These are phyloP conservation scores for Microtus ochrogaster DNA, from an alignment of 2,113 vertebrate genomes.

Conservation along the genomic window DNA sequence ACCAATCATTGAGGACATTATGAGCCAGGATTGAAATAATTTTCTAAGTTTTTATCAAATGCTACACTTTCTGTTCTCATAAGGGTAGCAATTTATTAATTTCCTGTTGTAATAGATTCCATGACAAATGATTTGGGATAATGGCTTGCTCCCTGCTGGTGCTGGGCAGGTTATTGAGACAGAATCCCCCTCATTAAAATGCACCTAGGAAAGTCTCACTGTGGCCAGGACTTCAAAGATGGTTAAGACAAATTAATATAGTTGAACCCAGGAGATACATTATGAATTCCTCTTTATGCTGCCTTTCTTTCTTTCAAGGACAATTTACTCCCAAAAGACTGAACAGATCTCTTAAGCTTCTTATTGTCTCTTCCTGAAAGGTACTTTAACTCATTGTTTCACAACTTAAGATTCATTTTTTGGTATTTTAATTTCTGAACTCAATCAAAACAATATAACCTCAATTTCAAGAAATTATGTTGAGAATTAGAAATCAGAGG, in stretches of 20 bases:
- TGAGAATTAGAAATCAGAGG: constrained; percentile 40
- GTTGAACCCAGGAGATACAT: constrained; percentile 85
- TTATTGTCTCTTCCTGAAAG: constrained; percentile 68
- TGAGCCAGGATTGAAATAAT: background rate
- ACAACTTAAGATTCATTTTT: background rate
- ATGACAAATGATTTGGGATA: constrained; percentile 78
- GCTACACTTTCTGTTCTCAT: constrained; percentile 64
- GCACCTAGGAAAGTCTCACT: constrained; percentile 79
- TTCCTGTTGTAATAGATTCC: constrained; percentile 72
- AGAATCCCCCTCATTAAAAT: constrained; percentile 84
- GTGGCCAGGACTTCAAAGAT: constrained; percentile 82
- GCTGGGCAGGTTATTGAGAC: constrained; percentile 72
- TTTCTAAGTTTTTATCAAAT: constrained; percentile 60
- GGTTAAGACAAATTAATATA: constrained; percentile 88
- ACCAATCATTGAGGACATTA: constrained; percentile 50
- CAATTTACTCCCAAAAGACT: constrained; percentile 83
- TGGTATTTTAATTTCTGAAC: background rate
- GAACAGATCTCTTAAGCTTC: constrained; percentile 77
- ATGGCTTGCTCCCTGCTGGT: constrained; percentile 75
- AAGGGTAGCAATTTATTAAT: constrained; percentile 74
- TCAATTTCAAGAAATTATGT: background rate
- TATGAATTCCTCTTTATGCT: constrained; percentile 86
- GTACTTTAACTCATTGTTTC: constrained; percentile 72
- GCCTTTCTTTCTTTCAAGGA: constrained; percentile 85
- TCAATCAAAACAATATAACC: background rate